Percentiles rank a stretch among this genome's conserved stretches.
Evolutionary conservation across 1,140 invertebrate genomes (phyloP).

Genomic region (Episyrphus balteatus): DNA sequence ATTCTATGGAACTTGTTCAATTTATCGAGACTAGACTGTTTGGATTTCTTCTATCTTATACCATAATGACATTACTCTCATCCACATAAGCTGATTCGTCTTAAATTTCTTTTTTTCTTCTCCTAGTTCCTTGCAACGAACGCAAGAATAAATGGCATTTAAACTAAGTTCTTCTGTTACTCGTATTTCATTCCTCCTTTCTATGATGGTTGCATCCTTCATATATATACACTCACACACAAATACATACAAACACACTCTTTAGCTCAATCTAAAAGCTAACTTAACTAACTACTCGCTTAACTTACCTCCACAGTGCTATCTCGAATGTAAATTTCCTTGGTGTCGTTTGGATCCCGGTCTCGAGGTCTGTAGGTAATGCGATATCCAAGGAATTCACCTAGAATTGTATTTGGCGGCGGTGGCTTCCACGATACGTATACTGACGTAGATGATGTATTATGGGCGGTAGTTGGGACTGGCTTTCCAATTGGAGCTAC

Average conservation of each 20-base stretch:
- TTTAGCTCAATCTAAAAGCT: background rate
- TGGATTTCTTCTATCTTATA: no score
- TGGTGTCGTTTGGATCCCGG: slow-evolving; percentile 43
- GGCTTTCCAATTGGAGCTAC: slow-evolving; percentile 62
- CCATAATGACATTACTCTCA: no score
- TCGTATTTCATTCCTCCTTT: no score
- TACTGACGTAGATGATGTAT: slow-evolving; percentile 56
- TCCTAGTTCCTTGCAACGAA: no score
- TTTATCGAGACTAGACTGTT: no score
- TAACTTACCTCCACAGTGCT: slow-evolving; percentile 50
- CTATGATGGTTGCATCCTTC: background rate
- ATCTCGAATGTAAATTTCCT: slow-evolving; percentile 58
- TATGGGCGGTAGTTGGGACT: slow-evolving; percentile 57
- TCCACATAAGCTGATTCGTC: no score
- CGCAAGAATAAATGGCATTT: no score
- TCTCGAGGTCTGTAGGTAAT: slow-evolving; percentile 55
- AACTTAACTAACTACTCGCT: background rate
- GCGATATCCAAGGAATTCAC: slow-evolving; percentile 67
- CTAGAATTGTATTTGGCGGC: slow-evolving; percentile 54
- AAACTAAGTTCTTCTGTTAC: no score
- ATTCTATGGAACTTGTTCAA: no score
- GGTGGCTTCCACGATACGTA: slow-evolving; percentile 62
- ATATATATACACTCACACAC: background rate
- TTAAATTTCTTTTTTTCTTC: no score
- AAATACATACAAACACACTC: background rate